Percentiles rank a stretch among this genome's conserved stretches.
These are phyloP conservation scores for Orientallactaga sibirica DNA, from an alignment of 2,797 vertebrate species.

Conservation along the genomic window DNA sequence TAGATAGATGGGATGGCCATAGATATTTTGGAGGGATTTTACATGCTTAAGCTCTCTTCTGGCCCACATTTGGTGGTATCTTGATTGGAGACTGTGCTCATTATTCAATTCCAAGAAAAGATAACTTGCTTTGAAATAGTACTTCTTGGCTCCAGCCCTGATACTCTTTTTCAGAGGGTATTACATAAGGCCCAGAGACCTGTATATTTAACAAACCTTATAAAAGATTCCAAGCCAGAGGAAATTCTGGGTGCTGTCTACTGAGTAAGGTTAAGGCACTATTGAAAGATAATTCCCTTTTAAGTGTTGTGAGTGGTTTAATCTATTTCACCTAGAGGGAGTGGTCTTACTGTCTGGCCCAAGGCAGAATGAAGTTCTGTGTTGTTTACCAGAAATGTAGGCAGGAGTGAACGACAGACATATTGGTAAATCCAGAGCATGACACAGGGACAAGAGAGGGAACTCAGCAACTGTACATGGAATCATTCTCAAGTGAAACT, in stretches of 20 bases:
- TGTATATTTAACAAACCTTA: not conserved
- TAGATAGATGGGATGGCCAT: too few relatives aligned
- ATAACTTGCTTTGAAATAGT: not conserved
- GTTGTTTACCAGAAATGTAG: not conserved
- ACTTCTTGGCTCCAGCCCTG: not conserved
- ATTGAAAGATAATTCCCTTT: not conserved
- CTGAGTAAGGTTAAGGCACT: not conserved
- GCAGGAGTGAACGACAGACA: too few relatives aligned
- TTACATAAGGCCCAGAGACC: not conserved
- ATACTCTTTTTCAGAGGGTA: not conserved
- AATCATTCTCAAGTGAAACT: fast-evolving
- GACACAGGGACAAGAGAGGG: fast-evolving
- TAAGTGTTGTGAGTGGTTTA: not conserved
- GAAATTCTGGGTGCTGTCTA: not conserved
- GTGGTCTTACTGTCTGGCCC: not conserved
- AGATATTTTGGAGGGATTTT: too few relatives aligned
- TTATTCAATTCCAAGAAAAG: not conserved
- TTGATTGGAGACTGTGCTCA: too few relatives aligned
- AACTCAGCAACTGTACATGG: not conserved
- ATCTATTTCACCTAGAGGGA: not conserved
- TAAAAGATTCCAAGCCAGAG: not conserved
- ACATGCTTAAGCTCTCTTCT: too few relatives aligned
- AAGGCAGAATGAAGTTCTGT: not conserved
- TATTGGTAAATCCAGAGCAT: not conserved
- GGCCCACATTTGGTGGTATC: too few relatives aligned